Conservation (phyloP, 2,888 invertebrate species). For the Melanotus villosus region DNA sequence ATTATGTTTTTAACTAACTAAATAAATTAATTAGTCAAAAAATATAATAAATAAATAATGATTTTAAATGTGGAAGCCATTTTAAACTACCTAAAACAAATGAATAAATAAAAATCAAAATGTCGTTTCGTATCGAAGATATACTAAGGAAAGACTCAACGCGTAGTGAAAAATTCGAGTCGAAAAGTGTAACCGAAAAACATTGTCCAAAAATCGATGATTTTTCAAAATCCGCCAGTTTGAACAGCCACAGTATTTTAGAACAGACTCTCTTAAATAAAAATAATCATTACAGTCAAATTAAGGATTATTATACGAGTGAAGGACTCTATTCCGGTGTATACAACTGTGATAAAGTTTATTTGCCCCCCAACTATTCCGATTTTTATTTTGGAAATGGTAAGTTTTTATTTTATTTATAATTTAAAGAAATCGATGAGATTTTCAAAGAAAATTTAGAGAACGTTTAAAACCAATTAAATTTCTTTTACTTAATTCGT, state of each 20-base stretch:
- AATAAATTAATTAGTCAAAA: no score
- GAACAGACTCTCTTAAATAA: slow-evolving; percentile 55
- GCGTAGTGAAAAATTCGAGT: neutral
- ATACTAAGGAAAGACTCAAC: slow-evolving; percentile 56
- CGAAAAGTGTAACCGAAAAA: neutral
- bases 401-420: slow-evolving; percentile 48
- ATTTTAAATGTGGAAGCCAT: no score
- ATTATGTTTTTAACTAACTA: no score
- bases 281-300: slow-evolving; percentile 45
- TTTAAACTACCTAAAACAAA: no score
- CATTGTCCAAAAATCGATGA: no score
- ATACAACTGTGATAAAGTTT: slow-evolving; percentile 49
- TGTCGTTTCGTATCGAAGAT: slow-evolving; percentile 62
- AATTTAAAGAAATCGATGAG: no score
- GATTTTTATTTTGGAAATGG: slow-evolving; percentile 51
- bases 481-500: no score
- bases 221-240: neutral
- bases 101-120: no score
- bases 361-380: slow-evolving; percentile 40
- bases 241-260: slow-evolving; percentile 51
- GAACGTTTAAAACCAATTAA: no score
- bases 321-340: slow-evolving; percentile 44
- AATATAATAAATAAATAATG: no score
- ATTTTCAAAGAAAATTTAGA: no score
- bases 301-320: slow-evolving; percentile 40